A percentile compares a stretch with the other conserved stretches of the same genome.
phyloP scores from a whole-genome alignment of 2,113 vertebrate species.

The Etheostoma cragini region DNA sequence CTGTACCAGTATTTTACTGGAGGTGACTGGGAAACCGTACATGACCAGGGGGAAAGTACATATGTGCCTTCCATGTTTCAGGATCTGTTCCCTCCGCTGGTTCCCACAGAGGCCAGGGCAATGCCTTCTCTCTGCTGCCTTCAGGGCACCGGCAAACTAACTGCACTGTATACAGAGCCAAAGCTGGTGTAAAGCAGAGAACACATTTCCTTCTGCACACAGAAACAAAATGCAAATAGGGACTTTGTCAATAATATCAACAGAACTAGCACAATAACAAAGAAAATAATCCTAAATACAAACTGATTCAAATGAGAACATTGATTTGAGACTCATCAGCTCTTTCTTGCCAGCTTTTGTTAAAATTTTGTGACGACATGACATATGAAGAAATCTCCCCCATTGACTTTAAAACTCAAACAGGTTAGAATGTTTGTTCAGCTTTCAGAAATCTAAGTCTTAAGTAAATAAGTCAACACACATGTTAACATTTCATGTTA shows the following conservation, averaged over 20 bases:
- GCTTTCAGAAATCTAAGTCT: slow-evolving; percentile 23
- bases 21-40: slow-evolving; percentile 34
- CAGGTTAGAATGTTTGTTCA: background rate
- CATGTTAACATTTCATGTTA: background rate
- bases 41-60: background rate
- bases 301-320: background rate
- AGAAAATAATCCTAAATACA: background rate
- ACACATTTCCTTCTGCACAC: background rate
- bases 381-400: background rate
- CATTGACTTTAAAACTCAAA: background rate
- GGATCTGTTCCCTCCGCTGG: slow-evolving; percentile 54
- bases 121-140: slow-evolving; percentile 13
- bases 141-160: slow-evolving; percentile 8
- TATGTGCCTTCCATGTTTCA: slow-evolving; percentile 62
- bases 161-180: background rate
- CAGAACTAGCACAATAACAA: background rate
- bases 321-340: background rate
- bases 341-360: background rate
- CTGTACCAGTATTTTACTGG: slow-evolving; percentile 7
- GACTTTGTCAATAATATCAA: background rate
- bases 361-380: background rate
- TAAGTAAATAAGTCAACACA: background rate
- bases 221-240: background rate
- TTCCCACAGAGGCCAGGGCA: slow-evolving; percentile 30
- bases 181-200: background rate